Conservation (phyloP, 2,113 vertebrate genomes). For the Taurulus bubalis region DNA sequence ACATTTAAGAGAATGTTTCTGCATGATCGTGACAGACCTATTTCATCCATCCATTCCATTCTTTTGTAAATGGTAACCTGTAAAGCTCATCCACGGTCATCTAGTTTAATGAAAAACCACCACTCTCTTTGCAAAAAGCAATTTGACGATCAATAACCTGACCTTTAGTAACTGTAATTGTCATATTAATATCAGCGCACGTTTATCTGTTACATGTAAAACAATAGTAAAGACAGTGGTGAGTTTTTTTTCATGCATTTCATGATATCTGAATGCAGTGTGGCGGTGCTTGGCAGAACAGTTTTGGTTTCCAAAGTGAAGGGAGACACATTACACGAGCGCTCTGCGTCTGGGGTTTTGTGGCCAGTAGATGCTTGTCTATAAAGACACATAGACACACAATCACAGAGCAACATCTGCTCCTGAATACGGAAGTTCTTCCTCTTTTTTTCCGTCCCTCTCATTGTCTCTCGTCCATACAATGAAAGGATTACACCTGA, state of each 20-base stretch:
- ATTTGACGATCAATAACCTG: not conserved
- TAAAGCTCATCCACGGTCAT: not conserved
- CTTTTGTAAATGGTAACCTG: not conserved
- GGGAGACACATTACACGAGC: not conserved
- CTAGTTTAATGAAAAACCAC: not conserved
- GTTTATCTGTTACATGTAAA: not conserved
- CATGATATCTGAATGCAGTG: not conserved
- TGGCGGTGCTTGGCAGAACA: not conserved
- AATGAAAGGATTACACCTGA: conserved; percentile 20
- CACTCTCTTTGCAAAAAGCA: not conserved
- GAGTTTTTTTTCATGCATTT: not conserved
- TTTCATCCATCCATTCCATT: too few relatives aligned
- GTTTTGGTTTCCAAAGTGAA: not conserved
- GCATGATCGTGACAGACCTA: too few relatives aligned
- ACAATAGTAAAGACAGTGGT: not conserved
- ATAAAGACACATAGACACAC: conserved; percentile 7
- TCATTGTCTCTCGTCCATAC: not conserved
- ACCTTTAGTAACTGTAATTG: not conserved
- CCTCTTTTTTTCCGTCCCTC: not conserved
- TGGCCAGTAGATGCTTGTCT: not conserved
- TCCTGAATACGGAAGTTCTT: not conserved
- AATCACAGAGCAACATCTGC: not conserved
- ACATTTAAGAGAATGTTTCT: not conserved
- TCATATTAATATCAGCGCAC: not conserved
- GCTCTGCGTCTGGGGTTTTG: not conserved